Conservation (phyloP, 2,888 invertebrate genomes). For the Trichacis sp. region DNA sequence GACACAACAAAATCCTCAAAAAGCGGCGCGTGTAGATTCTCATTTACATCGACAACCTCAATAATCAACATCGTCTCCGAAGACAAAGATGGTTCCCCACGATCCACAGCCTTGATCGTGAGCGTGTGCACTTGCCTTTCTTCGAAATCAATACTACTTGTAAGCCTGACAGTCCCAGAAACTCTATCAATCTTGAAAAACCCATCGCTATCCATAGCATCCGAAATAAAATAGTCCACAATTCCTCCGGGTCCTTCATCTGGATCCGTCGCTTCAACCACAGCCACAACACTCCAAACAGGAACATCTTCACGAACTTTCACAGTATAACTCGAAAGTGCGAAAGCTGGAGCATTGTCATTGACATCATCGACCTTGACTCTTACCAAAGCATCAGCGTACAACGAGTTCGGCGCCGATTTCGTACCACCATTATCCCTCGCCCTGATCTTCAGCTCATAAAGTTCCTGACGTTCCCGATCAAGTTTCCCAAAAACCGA, state of each 20-base stretch:
- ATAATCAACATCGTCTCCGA: constrained; percentile 85
- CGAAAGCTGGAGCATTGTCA: constrained; percentile 88
- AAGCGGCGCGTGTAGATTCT: constrained; percentile 86
- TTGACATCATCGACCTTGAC: constrained; percentile 91
- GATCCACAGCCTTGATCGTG: constrained; percentile 86
- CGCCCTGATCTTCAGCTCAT: constrained; percentile 84
- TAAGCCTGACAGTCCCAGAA: constrained; percentile 88
- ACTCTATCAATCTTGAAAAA: constrained; percentile 86
- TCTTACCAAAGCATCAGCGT: constrained; percentile 85
- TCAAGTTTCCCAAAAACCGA: constrained; percentile 83
- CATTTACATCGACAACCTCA: constrained; percentile 94
- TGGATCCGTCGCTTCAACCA: constrained; percentile 85
- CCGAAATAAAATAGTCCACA: constrained; percentile 83
- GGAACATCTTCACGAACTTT: constrained; percentile 94
- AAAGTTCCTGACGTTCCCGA: constrained; percentile 85
- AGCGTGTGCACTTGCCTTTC: constrained; percentile 90
- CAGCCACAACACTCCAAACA: constrained; percentile 86
- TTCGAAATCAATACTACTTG: constrained; percentile 87
- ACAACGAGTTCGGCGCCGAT: constrained; percentile 73
- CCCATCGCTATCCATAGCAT: constrained; percentile 75
- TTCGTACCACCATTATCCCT: constrained; percentile 79
- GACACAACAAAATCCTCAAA: constrained; percentile 85
- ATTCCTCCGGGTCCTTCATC: constrained; percentile 87
- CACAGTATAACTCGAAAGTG: constrained; percentile 79
- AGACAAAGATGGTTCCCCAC: constrained; percentile 84